Percentiles rank a stretch among this genome's conserved stretches.
phyloP scores from a whole-genome alignment of 2,888 invertebrate genomes.

The Netelia inedita region DNA sequence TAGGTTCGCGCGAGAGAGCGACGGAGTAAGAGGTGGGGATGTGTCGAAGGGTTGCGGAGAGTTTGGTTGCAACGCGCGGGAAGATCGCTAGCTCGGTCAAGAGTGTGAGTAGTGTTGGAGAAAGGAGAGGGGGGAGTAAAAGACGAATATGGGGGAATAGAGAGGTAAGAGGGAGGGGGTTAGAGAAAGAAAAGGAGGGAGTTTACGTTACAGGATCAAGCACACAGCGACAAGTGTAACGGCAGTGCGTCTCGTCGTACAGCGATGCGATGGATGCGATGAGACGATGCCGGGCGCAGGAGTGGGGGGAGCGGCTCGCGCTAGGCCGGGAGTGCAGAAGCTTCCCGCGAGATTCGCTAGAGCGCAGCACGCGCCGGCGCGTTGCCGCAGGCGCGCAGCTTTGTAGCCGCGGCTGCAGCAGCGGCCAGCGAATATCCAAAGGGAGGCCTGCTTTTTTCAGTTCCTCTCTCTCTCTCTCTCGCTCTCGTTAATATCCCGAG shows the following conservation, averaged over 20 bases:
- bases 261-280: conserved; percentile 41
- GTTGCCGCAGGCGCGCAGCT: conserved; percentile 62
- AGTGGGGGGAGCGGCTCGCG: conserved; percentile 43
- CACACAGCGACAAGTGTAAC: conserved; percentile 27
- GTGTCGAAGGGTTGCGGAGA: conserved; percentile 46
- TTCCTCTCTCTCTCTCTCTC: conserved; percentile 19
- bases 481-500: conserved; percentile 38
- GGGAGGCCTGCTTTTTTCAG: background rate
- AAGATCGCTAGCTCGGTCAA: background rate
- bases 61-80: conserved; percentile 43
- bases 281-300: conserved; percentile 69
- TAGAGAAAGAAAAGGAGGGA: background rate
- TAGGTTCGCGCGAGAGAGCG: conserved; percentile 41
- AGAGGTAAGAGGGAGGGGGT: background rate
- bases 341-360: conserved; percentile 74
- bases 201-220: conserved; percentile 42
- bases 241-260: conserved; percentile 47
- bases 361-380: conserved; percentile 81
- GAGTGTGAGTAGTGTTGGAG: background rate
- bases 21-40: conserved; percentile 11
- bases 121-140: background rate
- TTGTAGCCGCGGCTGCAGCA: conserved; percentile 71
- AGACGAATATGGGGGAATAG: background rate
- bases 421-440: background rate
- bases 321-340: conserved; percentile 62